Evolutionary conservation across 2,113 vertebrate genomes (phyloP), one percentile per base, ranked within the genome.

Genomic region (Lampris incognitus): DNA sequence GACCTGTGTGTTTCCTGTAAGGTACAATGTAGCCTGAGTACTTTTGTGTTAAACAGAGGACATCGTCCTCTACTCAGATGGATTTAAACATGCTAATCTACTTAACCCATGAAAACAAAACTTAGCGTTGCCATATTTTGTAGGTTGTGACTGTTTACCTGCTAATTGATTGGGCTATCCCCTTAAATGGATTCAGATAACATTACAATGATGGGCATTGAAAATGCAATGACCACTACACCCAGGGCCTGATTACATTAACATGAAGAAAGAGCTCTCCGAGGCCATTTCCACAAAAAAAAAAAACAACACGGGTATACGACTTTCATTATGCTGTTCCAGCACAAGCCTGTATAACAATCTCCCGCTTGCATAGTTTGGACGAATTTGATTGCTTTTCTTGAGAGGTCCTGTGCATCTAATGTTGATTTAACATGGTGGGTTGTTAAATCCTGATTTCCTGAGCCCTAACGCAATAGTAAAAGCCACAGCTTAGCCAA

Each of bases 251-350:
- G 41, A 61, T 46, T 42, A 10, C 11, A 57, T 56, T 51, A 42
- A 51, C 38, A 37, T 72, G 9, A 67, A 60, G 54, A 41, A 40
- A 37, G 59, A 74, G 66, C 1, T 65, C 59, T 48, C 48, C n/a
- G 24, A 3, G 7, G 13, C 9, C 37, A 5, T 8, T 9, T 48
- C 49, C 61, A 64, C n/a, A 48, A 11, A 46, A 54, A 59, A 52
- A 59, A 38, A 5, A 9, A 1, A 52, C 9, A 1, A 36, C 11
- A 3, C 24, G 24, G 24, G 24, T 24, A 24, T 24, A 55, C 69
- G 66, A 39, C 6, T 11, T 1, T 1, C 2, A 42, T 69, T 42
- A 41, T 72, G 51, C 40, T 24, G 24, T 24, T 24, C 24, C 24
- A 24, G 24, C 24, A 24, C 24, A 24, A 24, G 24, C 24, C 24